phyloP scores from a whole-genome alignment of 53 echinoderm and acorn worm species.

The Luidia sarsii region DNA sequence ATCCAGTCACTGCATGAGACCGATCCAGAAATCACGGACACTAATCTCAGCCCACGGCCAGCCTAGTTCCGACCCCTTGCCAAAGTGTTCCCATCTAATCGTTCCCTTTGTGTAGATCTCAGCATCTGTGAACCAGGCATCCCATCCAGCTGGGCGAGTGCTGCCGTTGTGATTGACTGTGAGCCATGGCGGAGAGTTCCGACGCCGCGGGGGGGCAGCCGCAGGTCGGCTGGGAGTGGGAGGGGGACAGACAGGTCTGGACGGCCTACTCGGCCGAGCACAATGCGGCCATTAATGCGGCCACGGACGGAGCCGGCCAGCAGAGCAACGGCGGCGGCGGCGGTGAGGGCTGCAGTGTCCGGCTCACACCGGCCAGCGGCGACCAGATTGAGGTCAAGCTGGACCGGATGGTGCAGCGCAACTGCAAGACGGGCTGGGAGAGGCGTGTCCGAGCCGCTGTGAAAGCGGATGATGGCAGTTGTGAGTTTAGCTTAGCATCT shows the following conservation, averaged over 20 bases:
- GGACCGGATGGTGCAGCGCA: slow-evolving; percentile 86
- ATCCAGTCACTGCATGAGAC: background rate
- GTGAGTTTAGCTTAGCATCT: too few relatives aligned
- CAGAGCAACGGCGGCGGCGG: slow-evolving; percentile 25
- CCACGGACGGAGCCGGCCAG: too few relatives aligned
- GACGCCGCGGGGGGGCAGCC: slow-evolving; percentile 63
- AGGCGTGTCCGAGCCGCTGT: slow-evolving; percentile 69
- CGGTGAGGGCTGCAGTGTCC: slow-evolving; percentile 34
- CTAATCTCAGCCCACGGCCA: background rate
- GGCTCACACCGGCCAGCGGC: slow-evolving; percentile 38
- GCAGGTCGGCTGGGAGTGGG: slow-evolving; percentile 71
- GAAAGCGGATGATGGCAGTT: slow-evolving; percentile 59
- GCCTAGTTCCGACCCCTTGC: background rate
- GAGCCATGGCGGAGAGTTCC: background rate
- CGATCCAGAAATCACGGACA: background rate
- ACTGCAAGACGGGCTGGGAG: slow-evolving; percentile 88
- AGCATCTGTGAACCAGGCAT: background rate
- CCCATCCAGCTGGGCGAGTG: too few relatives aligned
- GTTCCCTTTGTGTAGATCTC: background rate
- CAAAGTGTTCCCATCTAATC: background rate
- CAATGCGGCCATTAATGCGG: slow-evolving; percentile 69
- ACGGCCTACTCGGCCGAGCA: slow-evolving; percentile 64
- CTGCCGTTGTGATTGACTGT: too few relatives aligned
- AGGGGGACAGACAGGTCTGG: slow-evolving; percentile 77
- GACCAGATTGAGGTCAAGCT: slow-evolving; percentile 69